Percentiles rank a stretch among this genome's conserved stretches.
Conservation (phyloP, 2,888 invertebrate genomes). For the Epirrhoe tristata region DNA sequence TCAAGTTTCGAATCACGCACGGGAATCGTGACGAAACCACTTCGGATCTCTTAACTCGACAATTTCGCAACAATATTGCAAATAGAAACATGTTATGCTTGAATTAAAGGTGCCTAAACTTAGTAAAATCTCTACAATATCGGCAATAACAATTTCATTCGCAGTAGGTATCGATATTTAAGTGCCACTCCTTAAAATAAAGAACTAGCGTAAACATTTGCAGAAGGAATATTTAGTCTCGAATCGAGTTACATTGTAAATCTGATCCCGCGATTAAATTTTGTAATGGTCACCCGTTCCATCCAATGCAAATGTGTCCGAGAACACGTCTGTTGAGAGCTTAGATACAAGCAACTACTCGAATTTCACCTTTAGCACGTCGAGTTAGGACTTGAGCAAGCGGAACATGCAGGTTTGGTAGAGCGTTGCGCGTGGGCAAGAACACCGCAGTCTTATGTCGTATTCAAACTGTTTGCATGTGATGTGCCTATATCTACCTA, state of each 20-base stretch:
- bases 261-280: conserved; percentile 38
- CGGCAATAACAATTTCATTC: conserved; percentile 8
- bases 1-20: conserved; percentile 8
- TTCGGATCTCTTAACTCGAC: background rate
- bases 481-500: conserved; percentile 48
- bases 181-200: conserved; percentile 21
- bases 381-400: conserved; percentile 26
- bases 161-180: conserved; percentile 1
- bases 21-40: conserved; percentile 1
- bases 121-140: conserved; percentile 8
- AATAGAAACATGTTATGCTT: conserved; percentile 13
- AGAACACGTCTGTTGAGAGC: conserved; percentile 40
- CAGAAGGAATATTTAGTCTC: conserved; percentile 20
- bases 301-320: conserved; percentile 54
- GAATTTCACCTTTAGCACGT: conserved; percentile 34
- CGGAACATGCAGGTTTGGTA: conserved; percentile 38
- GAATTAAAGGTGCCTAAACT: conserved; percentile 7
- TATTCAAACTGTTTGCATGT: conserved; percentile 37
- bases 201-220: conserved; percentile 23
- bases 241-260: conserved; percentile 35
- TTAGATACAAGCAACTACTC: conserved; percentile 20
- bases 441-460: conserved; percentile 49
- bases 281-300: conserved; percentile 50
- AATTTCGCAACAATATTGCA: conserved; percentile 14
- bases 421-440: conserved; percentile 50